Evolutionary conservation across 2,888 invertebrate genomes (phyloP).

Genomic region (Siphonodentalium dalli): DNA sequence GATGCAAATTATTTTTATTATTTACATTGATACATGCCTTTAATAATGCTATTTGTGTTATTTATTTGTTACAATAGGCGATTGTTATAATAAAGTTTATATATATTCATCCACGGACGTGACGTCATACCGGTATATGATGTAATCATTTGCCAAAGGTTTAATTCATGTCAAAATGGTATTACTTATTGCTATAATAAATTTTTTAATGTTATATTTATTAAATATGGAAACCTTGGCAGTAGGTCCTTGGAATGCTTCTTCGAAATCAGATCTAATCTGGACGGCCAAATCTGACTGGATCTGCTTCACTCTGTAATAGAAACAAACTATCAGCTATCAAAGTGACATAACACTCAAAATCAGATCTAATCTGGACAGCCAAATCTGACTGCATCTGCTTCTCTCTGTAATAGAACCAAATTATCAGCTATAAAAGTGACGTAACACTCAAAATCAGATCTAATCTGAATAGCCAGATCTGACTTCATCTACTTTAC

Average conservation of each 20-base stretch:
- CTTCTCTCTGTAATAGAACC: conserved; percentile 69
- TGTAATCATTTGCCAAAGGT: no score
- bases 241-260: conserved; percentile 71
- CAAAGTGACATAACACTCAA: conserved; percentile 68
- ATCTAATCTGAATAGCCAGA: conserved; percentile 85
- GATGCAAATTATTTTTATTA: no score
- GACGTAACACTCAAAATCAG: conserved; percentile 77
- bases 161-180: no score
- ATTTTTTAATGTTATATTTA: background rate
- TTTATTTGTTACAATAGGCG: no score
- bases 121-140: no score
- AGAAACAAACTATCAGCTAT: background rate
- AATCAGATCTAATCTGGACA: conserved; percentile 88
- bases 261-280: conserved; percentile 89
- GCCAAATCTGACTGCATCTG: conserved; percentile 80
- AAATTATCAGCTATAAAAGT: background rate
- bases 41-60: no score
- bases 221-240: conserved; percentile 60
- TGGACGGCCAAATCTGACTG: conserved; percentile 82
- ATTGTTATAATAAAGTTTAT: no score
- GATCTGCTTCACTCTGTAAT: conserved; percentile 74
- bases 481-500: conserved; percentile 79
- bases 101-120: no score
- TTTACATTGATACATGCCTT: no score
- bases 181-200: no score